phyloP scores from a whole-genome alignment of 2,113 vertebrate species.

The Brachirus orientalis region DNA sequence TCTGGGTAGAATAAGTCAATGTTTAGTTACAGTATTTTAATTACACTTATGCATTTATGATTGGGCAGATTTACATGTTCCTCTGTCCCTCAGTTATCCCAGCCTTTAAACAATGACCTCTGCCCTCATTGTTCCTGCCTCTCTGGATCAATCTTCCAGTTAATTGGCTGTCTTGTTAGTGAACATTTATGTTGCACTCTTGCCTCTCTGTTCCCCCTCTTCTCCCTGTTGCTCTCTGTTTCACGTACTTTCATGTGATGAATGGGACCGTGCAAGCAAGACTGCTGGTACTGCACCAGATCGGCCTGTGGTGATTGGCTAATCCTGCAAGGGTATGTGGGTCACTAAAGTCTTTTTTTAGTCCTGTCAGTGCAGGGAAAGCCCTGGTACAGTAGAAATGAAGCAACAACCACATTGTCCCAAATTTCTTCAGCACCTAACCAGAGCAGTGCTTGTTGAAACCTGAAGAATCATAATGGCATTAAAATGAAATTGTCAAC shows the following conservation, averaged over 20 bases:
- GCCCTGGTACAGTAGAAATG: constrained; percentile 44
- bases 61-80: not conserved
- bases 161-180: constrained; percentile 53
- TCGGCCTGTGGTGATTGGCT: constrained; percentile 53
- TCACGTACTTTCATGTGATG: constrained; percentile 48
- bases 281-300: constrained; percentile 51
- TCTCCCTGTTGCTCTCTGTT: constrained; percentile 12
- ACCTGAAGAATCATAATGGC: not conserved
- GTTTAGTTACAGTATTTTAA: constrained; percentile 6
- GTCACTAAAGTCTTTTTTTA: constrained; percentile 68
- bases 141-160: constrained; percentile 23
- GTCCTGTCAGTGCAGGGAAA: constrained; percentile 17
- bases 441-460: not conserved
- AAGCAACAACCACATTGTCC: not conserved
- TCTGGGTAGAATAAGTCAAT: not conserved
- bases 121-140: constrained; percentile 8
- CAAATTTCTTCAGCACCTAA: not conserved
- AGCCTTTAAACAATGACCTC: constrained; percentile 1
- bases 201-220: constrained; percentile 4
- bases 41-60: constrained; percentile 3
- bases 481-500: not conserved
- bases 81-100: constrained; percentile 5
- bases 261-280: constrained; percentile 41
- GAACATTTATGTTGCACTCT: constrained; percentile 9
- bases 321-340: constrained; percentile 68